Evolutionary conservation across 2,888 invertebrate species (phyloP).

Genomic region (Mystacides longicornis): DNA sequence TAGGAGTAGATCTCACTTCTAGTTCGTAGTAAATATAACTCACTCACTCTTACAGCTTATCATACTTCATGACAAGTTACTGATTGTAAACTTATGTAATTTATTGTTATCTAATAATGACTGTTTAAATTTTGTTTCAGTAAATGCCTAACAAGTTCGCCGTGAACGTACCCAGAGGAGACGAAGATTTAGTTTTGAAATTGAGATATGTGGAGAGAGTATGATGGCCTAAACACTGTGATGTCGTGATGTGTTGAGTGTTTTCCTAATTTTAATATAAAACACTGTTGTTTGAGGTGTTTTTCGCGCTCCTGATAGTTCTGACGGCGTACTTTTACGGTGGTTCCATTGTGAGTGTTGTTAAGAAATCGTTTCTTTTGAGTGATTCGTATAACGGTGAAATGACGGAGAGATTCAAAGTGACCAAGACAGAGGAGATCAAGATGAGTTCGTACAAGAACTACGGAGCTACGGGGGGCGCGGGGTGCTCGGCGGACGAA

Average conservation of each 20-base stretch:
- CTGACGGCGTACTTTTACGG: slow-evolving; percentile 1
- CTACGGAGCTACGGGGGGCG: slow-evolving; percentile 47
- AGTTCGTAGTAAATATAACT: no score
- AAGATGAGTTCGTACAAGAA: slow-evolving; percentile 46
- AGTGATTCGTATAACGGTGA: slow-evolving; percentile 17
- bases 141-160: no score
- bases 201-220: no score
- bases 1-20: no score
- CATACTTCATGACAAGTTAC: no score
- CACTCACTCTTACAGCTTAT: no score
- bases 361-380: neutral
- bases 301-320: neutral
- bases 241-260: neutral
- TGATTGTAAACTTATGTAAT: no score
- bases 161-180: no score
- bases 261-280: neutral
- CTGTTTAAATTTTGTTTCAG: no score
- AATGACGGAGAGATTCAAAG: slow-evolving; percentile 55
- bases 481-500: slow-evolving; percentile 31
- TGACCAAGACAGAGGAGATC: slow-evolving; percentile 52
- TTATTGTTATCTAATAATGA: no score
- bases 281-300: neutral
- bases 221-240: no score
- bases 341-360: neutral
- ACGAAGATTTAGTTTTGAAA: no score